Evolutionary conservation across 2,797 vertebrate species (phyloP), one percentile per base, ranked within the genome.

Genomic region (Tragopan temminckii): DNA sequence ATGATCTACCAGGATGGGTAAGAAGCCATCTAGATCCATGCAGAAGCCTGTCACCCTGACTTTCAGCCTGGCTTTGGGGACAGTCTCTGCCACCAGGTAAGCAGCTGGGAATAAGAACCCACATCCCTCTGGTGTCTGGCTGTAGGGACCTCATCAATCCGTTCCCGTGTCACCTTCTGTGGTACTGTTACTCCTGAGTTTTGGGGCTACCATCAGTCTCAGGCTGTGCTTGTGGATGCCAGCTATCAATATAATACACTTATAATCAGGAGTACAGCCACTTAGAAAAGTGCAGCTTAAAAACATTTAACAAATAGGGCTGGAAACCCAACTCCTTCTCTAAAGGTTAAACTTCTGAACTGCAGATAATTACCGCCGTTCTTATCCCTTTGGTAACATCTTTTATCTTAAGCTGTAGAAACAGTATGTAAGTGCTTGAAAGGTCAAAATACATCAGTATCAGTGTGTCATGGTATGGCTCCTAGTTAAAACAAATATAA

Each of bases 331-430:
- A 1, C 77, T 87, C 57, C 48, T 90, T 72, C 50, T 82, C 43
- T 87, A n/a, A 89, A 92, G 75, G 27, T 63, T 94, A 66, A 91
- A 89, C 80, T 82, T 67, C 62, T 77, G 85, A 87, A 77, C 80
- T 45, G 71, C 36, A 67, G 71, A 66, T 93, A 95, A 95, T 92
- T 87, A 38, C 57, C 36, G 27, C 72, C 70, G 38, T 89, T 92
- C 75, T 84, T n/a, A 72, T 90, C 61, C 68, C 25, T 82, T 86
- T 85, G 64, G 38, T 67, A 59, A 70, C 80, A 67, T 67, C 84
- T 89, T 80, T 76, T 77, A 2, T 76, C 64, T 93, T 52, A 64
- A 46, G 77, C 83, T 33, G 18, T 66, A 81, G 81, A 80, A 88
- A 94, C 75, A 90, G 19, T 45, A 74, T 13, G 36, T 80, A 80